These are phyloP conservation scores for Stenodema calcarata DNA, from an alignment of 2,888 invertebrate genomes.

Conservation along the genomic window DNA sequence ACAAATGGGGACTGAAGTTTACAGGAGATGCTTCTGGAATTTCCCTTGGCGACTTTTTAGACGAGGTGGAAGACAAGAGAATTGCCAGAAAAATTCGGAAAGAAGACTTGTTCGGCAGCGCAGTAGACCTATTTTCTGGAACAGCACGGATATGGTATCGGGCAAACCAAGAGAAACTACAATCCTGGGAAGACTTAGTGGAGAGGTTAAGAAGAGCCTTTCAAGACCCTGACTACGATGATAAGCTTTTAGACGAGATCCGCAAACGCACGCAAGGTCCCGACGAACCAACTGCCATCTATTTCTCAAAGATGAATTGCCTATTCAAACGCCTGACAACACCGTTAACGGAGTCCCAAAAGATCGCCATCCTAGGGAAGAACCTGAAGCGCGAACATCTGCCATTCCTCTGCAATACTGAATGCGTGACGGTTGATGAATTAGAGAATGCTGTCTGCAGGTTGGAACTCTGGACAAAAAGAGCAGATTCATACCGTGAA, in stretches of 20 bases:
- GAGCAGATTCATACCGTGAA: neutral
- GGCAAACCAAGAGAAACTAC: conserved; percentile 54
- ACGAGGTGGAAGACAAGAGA: conserved; percentile 56
- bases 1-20: conserved; percentile 54
- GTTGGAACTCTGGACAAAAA: neutral
- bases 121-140: conserved; percentile 56
- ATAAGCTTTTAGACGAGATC: conserved; percentile 56
- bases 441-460: neutral
- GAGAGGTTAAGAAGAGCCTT: conserved; percentile 47
- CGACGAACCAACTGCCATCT: conserved; percentile 56
- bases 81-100: conserved; percentile 49
- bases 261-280: conserved; percentile 56
- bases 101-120: conserved; percentile 52
- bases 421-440: neutral
- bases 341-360: neutral
- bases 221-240: no score
- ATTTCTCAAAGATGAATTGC: conserved; percentile 54
- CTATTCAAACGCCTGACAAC: conserved; percentile 54
- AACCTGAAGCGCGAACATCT: neutral
- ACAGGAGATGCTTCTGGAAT: conserved; percentile 40
- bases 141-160: conserved; percentile 58
- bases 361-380: conserved; percentile 13
- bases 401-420: neutral
- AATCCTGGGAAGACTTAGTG: conserved; percentile 34
- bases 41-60: conserved; percentile 52